A percentile compares a stretch with the other conserved stretches of the same genome.
These are phyloP conservation scores for Anas acuta DNA, from an alignment of 2,797 vertebrate species.

Conservation along the genomic window DNA sequence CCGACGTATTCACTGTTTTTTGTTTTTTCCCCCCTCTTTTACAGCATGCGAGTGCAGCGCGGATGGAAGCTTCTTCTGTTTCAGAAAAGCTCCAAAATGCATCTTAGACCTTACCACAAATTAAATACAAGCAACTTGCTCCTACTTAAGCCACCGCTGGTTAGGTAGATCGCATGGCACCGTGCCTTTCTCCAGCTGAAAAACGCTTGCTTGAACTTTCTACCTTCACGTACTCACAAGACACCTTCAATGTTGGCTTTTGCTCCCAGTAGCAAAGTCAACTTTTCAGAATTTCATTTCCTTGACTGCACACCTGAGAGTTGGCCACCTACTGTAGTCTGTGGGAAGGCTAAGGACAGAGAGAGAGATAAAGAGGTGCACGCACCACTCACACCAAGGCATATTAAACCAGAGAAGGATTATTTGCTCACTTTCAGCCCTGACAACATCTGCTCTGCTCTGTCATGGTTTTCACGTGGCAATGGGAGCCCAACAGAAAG, in stretches of 20 bases:
- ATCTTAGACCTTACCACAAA: background rate
- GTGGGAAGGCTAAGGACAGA: background rate
- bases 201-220: background rate
- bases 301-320: background rate
- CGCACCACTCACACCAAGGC: background rate
- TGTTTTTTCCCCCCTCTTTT: background rate
- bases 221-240: rapidly evolving
- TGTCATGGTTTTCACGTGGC: rapidly evolving
- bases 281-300: background rate
- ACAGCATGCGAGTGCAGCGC: background rate
- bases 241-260: background rate
- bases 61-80: background rate
- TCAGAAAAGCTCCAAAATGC: background rate
- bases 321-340: background rate
- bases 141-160: background rate
- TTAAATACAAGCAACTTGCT: background rate
- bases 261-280: background rate
- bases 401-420: background rate
- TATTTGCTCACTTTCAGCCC: background rate
- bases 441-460: background rate
- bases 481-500: background rate
- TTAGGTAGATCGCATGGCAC: background rate
- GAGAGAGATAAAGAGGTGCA: background rate
- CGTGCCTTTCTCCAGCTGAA: background rate
- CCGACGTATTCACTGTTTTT: background rate